Evolutionary conservation across 2,113 vertebrate species (phyloP), one percentile per base, ranked within the genome.

Genomic region (Calyptommatus sinebrachiatus): DNA sequence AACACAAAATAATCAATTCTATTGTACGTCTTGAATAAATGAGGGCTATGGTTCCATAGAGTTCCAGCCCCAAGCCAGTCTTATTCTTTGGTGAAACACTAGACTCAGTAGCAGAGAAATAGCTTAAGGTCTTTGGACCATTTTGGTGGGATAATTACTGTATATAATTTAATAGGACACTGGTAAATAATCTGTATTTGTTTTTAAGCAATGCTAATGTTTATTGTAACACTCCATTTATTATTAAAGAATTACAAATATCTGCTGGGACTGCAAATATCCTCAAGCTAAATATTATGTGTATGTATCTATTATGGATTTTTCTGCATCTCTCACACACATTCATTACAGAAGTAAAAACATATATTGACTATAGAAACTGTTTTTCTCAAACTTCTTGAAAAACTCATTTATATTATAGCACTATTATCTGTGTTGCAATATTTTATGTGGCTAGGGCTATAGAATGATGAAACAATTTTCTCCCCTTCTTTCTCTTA

Each of bases 221-320:
- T 63, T 65, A 11, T 22, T 63, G 60, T 41, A 76, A 63, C 20
- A 45, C 31, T 26, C 24, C 60, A 63, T 75, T 14, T 45, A 63
- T 75, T 75, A 75, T 45, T 75, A 16, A 65, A 63, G 18, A 46
- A 76, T 12, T 63, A 46, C n/a, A 65, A 28, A 76, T 76, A 63
- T 76, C 41, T 65, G 16, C 61, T 46, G 60, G 24, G 24, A 65
- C 24, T 63, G 11, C 4, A 76, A 76, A 76, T 65, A 65, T 65
- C 74, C 61, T 45, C 74, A 46, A 65, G 61, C 61, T 76, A 18
- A 28, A 46, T 76, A 28, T 76, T 46, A 76, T 57, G 63, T 60
- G 65, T 28, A 61, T 65, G 61, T 14, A 48, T 45, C 20, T 16
- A 76, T n/a, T 63, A 63, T 76, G 74, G 20, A 28, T 76, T 63